Conservation (phyloP, 2,797 vertebrate species). For the Chiropotes sagulatus region DNA sequence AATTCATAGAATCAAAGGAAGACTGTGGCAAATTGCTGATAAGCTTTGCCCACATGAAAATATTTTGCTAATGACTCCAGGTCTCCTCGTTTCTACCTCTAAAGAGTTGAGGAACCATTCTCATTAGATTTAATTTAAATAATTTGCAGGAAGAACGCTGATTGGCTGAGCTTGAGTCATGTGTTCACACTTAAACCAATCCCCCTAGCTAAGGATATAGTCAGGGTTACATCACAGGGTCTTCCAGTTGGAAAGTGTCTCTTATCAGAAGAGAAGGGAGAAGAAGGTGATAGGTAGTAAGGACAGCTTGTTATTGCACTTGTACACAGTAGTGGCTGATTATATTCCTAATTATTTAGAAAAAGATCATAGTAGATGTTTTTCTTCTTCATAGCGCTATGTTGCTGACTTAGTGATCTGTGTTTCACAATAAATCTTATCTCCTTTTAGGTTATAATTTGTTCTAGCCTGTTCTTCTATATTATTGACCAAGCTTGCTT, state of each 20-base stretch:
- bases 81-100: background rate
- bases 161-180: background rate
- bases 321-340: background rate
- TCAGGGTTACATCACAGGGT: background rate
- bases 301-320: background rate
- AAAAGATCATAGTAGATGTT: background rate
- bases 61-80: background rate
- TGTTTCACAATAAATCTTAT: background rate
- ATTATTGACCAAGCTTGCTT: background rate
- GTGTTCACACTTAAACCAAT: background rate
- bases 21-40: background rate
- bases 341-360: conserved; percentile 20
- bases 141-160: background rate
- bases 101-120: background rate
- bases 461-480: background rate
- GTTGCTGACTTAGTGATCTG: background rate
- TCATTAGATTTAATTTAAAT: background rate
- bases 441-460: background rate
- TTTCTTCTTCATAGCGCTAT: background rate
- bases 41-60: background rate
- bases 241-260: background rate
- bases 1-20: background rate
- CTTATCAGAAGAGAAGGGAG: background rate
- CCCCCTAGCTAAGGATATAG: background rate
- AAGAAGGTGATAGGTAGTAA: background rate